phyloP scores from a whole-genome alignment of 1,140 invertebrate genomes.

The Drosophila kepulauana region DNA sequence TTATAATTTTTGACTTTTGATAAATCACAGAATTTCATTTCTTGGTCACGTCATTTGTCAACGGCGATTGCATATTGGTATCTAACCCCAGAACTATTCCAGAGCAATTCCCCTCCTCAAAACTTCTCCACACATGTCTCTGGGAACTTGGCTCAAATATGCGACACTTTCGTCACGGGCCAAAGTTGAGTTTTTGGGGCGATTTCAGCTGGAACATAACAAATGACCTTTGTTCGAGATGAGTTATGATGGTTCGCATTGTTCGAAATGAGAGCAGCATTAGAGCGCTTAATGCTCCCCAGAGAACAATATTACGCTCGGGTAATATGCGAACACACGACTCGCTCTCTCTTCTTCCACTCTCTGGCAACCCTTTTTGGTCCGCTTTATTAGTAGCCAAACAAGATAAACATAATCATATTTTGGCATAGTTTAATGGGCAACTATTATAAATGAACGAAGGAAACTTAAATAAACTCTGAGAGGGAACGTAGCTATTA shows the following conservation, averaged over 20 bases:
- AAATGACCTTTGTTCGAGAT: constrained; percentile 60
- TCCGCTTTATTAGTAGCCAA: constrained; percentile 31
- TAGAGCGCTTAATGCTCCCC: constrained; percentile 14
- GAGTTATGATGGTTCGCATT: no score
- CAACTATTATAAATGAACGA: constrained; percentile 20
- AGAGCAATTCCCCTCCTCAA: constrained; percentile 49
- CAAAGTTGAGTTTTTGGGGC: constrained; percentile 30
- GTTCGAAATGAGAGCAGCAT: constrained; percentile 5
- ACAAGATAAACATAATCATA: constrained; percentile 36
- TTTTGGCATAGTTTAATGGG: constrained; percentile 25
- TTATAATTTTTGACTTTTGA: constrained; percentile 75
- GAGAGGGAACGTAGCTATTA: background rate
- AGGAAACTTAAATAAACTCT: background rate
- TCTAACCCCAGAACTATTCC: constrained; percentile 4
- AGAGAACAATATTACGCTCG: constrained; percentile 33
- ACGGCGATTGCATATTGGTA: constrained; percentile 46
- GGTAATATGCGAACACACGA: constrained; percentile 71
- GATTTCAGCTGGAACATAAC: constrained; percentile 49
- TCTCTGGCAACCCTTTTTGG: constrained; percentile 57
- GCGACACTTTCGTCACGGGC: constrained; percentile 76
- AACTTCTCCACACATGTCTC: constrained; percentile 50
- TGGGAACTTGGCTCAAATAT: constrained; percentile 55
- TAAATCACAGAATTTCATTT: constrained; percentile 64
- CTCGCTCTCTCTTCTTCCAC: background rate
- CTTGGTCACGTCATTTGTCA: constrained; percentile 69